Evolutionary conservation across 2,888 invertebrate species (phyloP).

Genomic region (Malacosoma neustria): DNA sequence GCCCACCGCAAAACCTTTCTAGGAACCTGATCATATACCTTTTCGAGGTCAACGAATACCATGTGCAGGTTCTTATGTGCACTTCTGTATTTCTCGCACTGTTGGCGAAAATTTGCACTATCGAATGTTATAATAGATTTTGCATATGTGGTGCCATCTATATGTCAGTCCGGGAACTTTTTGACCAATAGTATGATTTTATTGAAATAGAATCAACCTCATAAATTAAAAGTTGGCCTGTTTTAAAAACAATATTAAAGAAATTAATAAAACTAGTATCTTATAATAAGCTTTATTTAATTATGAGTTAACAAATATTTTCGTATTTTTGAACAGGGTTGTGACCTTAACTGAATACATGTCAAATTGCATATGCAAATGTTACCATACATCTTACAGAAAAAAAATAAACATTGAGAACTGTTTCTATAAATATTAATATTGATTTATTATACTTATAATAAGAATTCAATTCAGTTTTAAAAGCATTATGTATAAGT

Average conservation of each 20-base stretch:
- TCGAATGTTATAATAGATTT: too few species aligned
- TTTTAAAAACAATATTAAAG: neutral
- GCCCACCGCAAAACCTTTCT: too few species aligned
- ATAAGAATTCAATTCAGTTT: constrained; percentile 72
- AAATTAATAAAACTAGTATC: constrained; percentile 59
- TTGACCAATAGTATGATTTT: too few species aligned
- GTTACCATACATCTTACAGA: constrained; percentile 61
- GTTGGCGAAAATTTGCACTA: too few species aligned
- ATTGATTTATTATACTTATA: constrained; percentile 70
- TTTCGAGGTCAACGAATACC: too few species aligned
- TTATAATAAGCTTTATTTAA: constrained; percentile 76
- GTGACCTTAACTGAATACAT: constrained; percentile 74
- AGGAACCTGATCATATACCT: too few species aligned
- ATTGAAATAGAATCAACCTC: too few species aligned
- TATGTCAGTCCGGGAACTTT: too few species aligned
- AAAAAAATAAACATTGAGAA: constrained; percentile 69
- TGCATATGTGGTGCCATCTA: too few species aligned
- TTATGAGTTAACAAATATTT: constrained; percentile 75
- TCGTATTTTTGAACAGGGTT: constrained; percentile 73
- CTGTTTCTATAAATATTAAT: constrained; percentile 69
- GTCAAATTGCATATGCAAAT: constrained; percentile 63
- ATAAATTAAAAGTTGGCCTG: too few species aligned
- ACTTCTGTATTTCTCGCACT: too few species aligned
- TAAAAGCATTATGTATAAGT: constrained; percentile 69
- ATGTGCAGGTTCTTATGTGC: too few species aligned